Evolutionary conservation across 2,797 vertebrate genomes (phyloP).

Genomic region (Cercopithecus neglectus): DNA sequence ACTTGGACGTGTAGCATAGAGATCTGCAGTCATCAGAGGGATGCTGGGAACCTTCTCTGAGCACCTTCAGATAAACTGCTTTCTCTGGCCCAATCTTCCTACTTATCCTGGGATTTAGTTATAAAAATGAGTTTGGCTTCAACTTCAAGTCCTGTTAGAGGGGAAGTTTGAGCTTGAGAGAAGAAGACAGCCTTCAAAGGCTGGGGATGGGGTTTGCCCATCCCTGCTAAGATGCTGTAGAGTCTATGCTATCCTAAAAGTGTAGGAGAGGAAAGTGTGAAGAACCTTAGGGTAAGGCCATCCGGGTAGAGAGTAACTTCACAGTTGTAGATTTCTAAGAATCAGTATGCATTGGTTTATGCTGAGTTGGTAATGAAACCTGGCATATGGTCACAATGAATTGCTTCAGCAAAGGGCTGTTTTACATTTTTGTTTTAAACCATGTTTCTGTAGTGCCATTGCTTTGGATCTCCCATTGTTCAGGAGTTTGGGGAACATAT

Average conservation of each 20-base stretch:
- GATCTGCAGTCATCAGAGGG: not conserved
- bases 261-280: not conserved
- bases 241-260: not conserved
- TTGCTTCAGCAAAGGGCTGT: no score
- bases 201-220: not conserved
- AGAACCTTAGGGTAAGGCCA: no score
- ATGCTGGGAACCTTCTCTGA: not conserved
- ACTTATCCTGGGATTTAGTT: not conserved
- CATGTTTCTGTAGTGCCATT: not conserved
- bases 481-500: not conserved
- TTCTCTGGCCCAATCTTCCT: not conserved
- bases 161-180: not conserved
- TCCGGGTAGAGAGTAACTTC: not conserved
- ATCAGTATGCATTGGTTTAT: not conserved
- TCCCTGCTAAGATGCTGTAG: fast-evolving
- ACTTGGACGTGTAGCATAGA: fast-evolving
- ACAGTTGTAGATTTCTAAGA: not conserved
- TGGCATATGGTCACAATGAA: not conserved
- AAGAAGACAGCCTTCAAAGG: not conserved
- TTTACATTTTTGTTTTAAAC: not conserved
- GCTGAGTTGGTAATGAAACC: not conserved
- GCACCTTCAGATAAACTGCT: not conserved
- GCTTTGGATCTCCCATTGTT: not conserved
- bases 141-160: no score
- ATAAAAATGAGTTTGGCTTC: not conserved